These are phyloP conservation scores for Telenomus remus DNA, from an alignment of 1,140 invertebrate species.

Conservation along the genomic window DNA sequence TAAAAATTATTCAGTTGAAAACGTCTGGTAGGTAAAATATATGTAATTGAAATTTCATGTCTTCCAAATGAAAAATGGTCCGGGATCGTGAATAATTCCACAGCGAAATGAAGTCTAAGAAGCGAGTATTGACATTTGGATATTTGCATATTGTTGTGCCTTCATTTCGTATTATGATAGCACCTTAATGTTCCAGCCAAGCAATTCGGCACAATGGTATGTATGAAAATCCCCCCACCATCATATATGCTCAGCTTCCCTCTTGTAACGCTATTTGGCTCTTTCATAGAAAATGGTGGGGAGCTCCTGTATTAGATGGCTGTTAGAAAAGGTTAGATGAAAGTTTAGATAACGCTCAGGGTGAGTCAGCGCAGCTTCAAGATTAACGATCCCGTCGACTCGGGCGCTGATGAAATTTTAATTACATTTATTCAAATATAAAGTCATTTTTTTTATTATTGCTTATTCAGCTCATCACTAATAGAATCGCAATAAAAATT, in stretches of 20 bases:
- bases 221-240: constrained; percentile 48
- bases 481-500: too few relatives aligned
- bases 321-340: constrained; percentile 60
- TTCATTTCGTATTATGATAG: constrained; percentile 45
- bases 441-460: too few relatives aligned
- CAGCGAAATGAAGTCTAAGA: constrained; percentile 19
- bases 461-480: too few relatives aligned
- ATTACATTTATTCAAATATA: too few relatives aligned
- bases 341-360: constrained; percentile 60
- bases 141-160: constrained; percentile 46
- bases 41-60: too few relatives aligned
- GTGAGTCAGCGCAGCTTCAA: constrained; percentile 40
- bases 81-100: constrained; percentile 22
- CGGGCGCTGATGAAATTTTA: too few relatives aligned
- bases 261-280: constrained; percentile 57
- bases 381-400: too few relatives aligned
- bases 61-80: constrained; percentile 6
- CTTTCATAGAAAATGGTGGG: constrained; percentile 56
- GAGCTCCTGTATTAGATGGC: constrained; percentile 53
- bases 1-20: not conserved
- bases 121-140: constrained; percentile 41
- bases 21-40: not conserved
- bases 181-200: constrained; percentile 46
- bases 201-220: constrained; percentile 49
- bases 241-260: constrained; percentile 38